A percentile compares a stretch with the other conserved stretches of the same genome.
These are phyloP conservation scores for Syrmaticus mikado DNA, from an alignment of 2,113 vertebrate genomes.

Conservation along the genomic window DNA sequence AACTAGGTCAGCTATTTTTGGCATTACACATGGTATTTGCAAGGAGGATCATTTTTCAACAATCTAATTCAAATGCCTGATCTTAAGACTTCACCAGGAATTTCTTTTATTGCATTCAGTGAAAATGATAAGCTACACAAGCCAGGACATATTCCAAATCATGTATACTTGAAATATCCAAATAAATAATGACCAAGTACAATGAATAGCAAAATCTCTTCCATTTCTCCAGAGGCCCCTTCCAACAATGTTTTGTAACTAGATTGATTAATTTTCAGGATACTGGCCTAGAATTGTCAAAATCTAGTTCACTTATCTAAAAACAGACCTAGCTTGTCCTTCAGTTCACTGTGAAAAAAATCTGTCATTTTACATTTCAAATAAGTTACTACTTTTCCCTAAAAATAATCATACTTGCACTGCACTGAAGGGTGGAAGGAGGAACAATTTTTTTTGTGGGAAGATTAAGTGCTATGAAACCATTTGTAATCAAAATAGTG, in stretches of 20 bases:
- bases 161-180: not conserved
- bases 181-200: not conserved
- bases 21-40: not conserved
- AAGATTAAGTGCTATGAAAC: not conserved
- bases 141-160: not conserved
- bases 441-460: not conserved
- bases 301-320: not conserved
- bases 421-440: not conserved
- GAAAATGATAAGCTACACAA: not conserved
- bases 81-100: not conserved
- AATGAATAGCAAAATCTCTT: not conserved
- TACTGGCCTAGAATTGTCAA: not conserved
- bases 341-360: not conserved
- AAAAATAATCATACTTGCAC: not conserved
- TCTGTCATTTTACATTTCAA: not conserved
- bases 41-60: not conserved
- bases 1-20: not conserved
- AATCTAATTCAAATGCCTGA: not conserved
- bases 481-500: not conserved
- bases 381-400: not conserved
- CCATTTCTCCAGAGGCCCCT: not conserved
- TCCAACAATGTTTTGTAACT: not conserved
- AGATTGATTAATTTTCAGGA: not conserved
- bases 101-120: not conserved
- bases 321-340: not conserved